Percentiles rank a stretch among this genome's conserved stretches.
Conservation (phyloP, 2,113 vertebrate species). For the Engraulis encrasicolus region DNA sequence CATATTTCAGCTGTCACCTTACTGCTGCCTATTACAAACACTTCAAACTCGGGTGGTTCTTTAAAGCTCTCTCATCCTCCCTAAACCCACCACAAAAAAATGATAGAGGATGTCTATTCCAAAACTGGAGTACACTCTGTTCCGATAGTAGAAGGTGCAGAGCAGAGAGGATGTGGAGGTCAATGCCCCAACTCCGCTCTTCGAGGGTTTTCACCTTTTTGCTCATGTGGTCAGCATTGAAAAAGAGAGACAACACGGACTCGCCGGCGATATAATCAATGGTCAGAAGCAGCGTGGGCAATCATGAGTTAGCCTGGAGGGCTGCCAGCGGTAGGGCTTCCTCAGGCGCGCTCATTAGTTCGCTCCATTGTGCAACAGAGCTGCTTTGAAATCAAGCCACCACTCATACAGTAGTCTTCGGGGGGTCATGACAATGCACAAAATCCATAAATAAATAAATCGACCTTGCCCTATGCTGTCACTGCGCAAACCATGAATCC, state of each 20-base stretch:
- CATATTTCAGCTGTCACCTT: not conserved
- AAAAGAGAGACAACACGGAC: not conserved
- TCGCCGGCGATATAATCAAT: constrained; percentile 31
- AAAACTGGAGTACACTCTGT: not conserved
- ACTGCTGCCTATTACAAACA: not conserved
- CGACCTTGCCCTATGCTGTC: not conserved
- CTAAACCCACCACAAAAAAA: too few species aligned
- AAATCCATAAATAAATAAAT: too few species aligned
- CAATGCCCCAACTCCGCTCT: not conserved
- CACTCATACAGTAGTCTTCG: not conserved
- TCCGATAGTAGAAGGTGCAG: not conserved
- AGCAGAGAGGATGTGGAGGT: not conserved
- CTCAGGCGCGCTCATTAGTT: constrained; percentile 16
- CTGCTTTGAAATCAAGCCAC: constrained; percentile 10
- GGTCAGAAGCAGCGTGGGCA: constrained; percentile 31
- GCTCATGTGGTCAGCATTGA: constrained; percentile 6
- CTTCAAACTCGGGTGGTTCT: too few species aligned
- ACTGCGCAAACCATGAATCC: not conserved
- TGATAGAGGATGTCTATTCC: not conserved
- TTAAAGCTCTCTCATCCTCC: too few species aligned
- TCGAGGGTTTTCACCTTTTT: not conserved
- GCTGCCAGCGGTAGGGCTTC: constrained; percentile 32
- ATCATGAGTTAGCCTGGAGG: constrained; percentile 42
- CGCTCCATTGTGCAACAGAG: constrained; percentile 10
- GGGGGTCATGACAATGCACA: not conserved